Percentiles rank a stretch among this genome's conserved stretches.
Evolutionary conservation across 2,113 vertebrate genomes (phyloP).

Genomic region (Rousettus leschenaultii): DNA sequence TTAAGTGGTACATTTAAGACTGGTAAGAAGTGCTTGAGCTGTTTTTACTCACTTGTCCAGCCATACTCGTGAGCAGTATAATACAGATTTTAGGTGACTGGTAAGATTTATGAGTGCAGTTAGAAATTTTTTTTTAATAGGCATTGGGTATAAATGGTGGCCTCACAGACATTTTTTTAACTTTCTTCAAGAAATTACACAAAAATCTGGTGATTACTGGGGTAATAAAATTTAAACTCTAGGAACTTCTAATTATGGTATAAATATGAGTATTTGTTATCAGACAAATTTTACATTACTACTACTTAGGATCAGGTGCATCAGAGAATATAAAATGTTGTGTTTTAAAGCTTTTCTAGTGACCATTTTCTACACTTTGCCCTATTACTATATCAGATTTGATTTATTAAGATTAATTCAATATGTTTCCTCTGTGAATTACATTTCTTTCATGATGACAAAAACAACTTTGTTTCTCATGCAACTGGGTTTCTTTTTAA

Average conservation of each 20-base stretch:
- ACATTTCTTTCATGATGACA: background rate
- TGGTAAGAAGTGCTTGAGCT: background rate
- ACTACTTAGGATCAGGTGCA: background rate
- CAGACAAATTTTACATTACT: background rate
- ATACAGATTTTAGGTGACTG: background rate
- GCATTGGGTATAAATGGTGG: background rate
- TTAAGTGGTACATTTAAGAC: background rate
- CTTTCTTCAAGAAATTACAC: background rate
- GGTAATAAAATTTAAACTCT: background rate
- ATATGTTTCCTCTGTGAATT: background rate
- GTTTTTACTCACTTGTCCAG: background rate
- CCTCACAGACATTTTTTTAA: background rate
- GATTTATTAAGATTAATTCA: background rate
- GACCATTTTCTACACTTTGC: background rate
- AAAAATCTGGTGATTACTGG: background rate
- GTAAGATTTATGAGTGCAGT: background rate
- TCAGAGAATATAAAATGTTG: background rate
- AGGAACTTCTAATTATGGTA: background rate
- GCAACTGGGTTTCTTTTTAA: background rate
- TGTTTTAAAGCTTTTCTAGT: background rate
- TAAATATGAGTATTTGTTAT: background rate
- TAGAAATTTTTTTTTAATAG: background rate
- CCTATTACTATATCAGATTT: background rate
- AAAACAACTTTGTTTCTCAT: background rate
- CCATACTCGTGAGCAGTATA: background rate